Evolutionary conservation across 2,113 vertebrate genomes (phyloP), one percentile per base, ranked within the genome.

Genomic region (Orycteropus afer): DNA sequence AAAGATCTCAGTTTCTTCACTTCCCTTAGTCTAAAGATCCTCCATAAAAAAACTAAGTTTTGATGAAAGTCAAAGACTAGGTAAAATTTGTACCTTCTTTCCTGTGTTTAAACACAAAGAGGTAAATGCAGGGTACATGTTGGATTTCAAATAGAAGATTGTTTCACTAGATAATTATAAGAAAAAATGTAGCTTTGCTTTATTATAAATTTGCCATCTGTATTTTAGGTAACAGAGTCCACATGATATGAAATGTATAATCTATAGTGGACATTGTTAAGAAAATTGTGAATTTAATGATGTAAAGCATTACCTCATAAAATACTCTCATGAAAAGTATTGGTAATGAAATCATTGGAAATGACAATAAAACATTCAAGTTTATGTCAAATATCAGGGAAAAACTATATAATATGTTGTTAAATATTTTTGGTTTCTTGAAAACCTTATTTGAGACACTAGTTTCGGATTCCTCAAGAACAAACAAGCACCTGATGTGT

Each of bases 251-350:
- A 6, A 93, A 90, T 93, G 29, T 74, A 4, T 83, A 86, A 90
- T 61, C 27, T 95, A 83, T 17, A 17, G 25, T 7, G 53, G 85
- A 37, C 2, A 15, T 69, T 57, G 10, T 79, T 20, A 69, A 25
- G 45, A 86, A 91, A 86, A 90, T 40, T 90, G 1, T 80, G n/a
- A 89, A 89, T 83, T 71, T 96, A 93, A 67, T 96, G 53, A 78
- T 45, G 10, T 81, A 93, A 65, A 84, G 86, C 63, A 69, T 92
- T 74, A 74, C 25, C 14, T 90, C 22, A 81, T 88, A 95, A n/a
- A 92, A 57, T 73, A 81, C 12, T 80, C 3, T 57, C 51, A 76
- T 65, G 5, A 88, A 67, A 20, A 11, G 25, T 91, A 63, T 86
- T 89, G 55, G 18, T 84, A 79, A 86, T 6, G 34, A 76, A 12